phyloP scores from a whole-genome alignment of 2,113 vertebrate species.

The Gambusia holbrooki region DNA sequence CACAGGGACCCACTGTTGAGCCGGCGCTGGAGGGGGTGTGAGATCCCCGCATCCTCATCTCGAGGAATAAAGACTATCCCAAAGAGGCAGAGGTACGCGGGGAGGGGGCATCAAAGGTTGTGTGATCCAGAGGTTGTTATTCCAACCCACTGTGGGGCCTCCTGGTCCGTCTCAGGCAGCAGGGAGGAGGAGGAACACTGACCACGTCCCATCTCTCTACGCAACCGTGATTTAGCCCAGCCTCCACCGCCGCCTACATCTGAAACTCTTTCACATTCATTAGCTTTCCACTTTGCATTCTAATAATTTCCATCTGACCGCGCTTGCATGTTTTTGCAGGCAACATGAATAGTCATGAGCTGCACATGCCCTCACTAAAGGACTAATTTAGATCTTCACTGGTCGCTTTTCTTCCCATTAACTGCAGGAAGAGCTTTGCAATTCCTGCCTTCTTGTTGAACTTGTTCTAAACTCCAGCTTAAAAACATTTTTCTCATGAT shows the following conservation, averaged over 20 bases:
- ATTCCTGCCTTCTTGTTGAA: slow-evolving; percentile 33
- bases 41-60: slow-evolving; percentile 59
- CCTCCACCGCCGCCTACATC: not conserved
- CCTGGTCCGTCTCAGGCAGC: slow-evolving; percentile 37
- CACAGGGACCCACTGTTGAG: slow-evolving; percentile 17
- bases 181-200: slow-evolving; percentile 34
- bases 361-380: slow-evolving; percentile 25
- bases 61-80: slow-evolving; percentile 53
- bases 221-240: slow-evolving; percentile 23
- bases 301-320: slow-evolving; percentile 63
- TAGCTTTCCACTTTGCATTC: slow-evolving; percentile 63
- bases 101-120: slow-evolving; percentile 65
- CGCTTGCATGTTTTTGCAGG: slow-evolving; percentile 49
- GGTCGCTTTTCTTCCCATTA: slow-evolving; percentile 5
- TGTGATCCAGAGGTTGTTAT: slow-evolving; percentile 69
- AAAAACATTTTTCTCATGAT: slow-evolving; percentile 23
- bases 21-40: slow-evolving; percentile 36
- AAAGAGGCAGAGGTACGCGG: slow-evolving; percentile 48
- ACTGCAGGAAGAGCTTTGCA: slow-evolving; percentile 6
- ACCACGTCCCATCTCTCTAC: slow-evolving; percentile 16
- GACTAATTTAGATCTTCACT: not conserved
- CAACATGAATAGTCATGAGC: slow-evolving; percentile 51
- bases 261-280: slow-evolving; percentile 25
- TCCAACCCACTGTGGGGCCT: slow-evolving; percentile 58
- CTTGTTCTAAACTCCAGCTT: slow-evolving; percentile 30